Evolutionary conservation across 2,888 invertebrate genomes (phyloP).

Genomic region (Ophion obscuratus): DNA sequence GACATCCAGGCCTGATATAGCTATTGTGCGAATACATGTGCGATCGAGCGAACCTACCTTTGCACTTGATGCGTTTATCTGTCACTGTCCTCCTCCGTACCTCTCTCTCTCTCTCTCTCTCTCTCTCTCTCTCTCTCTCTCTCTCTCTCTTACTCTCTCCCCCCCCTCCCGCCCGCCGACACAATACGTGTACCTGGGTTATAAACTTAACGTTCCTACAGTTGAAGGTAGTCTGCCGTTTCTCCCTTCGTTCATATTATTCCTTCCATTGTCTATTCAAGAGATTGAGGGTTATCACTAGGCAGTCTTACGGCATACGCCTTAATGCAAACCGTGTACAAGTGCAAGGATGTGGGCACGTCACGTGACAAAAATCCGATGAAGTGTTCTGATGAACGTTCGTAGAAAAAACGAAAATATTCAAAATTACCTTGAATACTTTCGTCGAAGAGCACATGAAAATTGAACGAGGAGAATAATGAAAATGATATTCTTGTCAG

Average conservation of each 20-base stretch:
- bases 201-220: constrained; percentile 11
- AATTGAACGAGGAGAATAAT: too few species aligned
- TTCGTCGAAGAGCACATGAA: too few species aligned
- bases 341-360: background rate
- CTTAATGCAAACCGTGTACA: background rate
- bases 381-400: too few species aligned
- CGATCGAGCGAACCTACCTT: constrained; percentile 36
- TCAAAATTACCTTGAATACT: too few species aligned
- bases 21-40: constrained; percentile 44
- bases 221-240: constrained; percentile 11
- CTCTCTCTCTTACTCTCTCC: background rate
- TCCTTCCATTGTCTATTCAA: background rate
- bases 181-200: constrained; percentile 20
- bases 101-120: constrained; percentile 19
- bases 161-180: background rate
- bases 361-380: too few species aligned
- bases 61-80: constrained; percentile 36
- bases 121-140: constrained; percentile 1
- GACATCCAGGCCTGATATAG: constrained; percentile 39
- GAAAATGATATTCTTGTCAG: too few species aligned
- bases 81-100: constrained; percentile 3
- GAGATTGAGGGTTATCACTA: background rate
- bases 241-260: constrained; percentile 1
- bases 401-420: too few species aligned
- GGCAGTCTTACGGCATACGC: background rate